Percentiles rank a stretch among this genome's conserved stretches.
phyloP scores from a whole-genome alignment of 2,797 vertebrate genomes.

The Gymnothorax javanicus region DNA sequence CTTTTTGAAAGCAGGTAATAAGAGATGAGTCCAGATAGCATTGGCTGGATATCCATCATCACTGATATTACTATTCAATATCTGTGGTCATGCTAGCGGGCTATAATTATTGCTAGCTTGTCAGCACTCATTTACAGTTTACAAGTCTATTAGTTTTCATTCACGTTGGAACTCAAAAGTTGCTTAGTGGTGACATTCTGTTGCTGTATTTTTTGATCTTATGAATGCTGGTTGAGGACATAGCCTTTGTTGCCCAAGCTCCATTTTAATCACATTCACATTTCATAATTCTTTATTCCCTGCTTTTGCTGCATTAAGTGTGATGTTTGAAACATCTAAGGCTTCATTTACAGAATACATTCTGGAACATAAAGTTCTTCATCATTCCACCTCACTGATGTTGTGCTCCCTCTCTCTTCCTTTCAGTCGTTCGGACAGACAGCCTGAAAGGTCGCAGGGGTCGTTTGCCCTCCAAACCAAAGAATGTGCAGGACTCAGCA shows the following conservation, averaged over 20 bases:
- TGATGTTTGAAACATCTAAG: not conserved
- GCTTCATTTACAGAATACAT: not conserved
- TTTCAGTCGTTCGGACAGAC: conserved; percentile 92
- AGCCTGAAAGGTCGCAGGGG: conserved; percentile 93
- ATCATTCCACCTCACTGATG: not conserved
- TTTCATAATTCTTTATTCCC: not conserved
- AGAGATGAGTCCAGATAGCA: not conserved
- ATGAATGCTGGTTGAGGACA: no score
- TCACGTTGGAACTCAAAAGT: no score
- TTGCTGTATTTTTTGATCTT: no score
- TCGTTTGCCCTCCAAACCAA: conserved; percentile 93
- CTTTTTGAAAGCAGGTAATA: not conserved
- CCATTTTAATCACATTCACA: not conserved
- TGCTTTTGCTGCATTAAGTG: not conserved
- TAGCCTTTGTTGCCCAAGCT: no score
- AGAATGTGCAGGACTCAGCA: conserved; percentile 71
- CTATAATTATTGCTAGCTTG: not conserved
- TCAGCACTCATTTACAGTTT: not conserved
- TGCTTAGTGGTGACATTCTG: no score
- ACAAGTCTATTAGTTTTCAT: no score
- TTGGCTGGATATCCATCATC: no score
- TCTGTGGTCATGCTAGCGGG: not conserved
- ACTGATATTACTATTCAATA: not conserved
- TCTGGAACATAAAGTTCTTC: not conserved
- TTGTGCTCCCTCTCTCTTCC: conserved; percentile 9